Evolutionary conservation across 1,140 invertebrate genomes (phyloP).

Genomic region (Papilio xuthus): DNA sequence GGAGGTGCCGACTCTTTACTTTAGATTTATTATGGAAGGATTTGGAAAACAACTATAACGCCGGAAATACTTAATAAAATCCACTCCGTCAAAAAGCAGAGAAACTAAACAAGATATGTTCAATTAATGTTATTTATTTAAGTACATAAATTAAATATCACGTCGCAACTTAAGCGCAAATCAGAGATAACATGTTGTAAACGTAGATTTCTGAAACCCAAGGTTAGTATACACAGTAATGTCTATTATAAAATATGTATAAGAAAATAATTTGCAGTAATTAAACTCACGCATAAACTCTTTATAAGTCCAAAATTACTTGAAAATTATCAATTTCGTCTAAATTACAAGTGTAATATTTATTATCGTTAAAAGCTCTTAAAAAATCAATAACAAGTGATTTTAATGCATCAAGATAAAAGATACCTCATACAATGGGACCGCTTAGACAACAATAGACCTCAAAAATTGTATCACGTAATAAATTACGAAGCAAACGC

Average conservation of each 20-base stretch:
- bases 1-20: neutral
- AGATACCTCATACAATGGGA: constrained; percentile 45
- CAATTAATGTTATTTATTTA: neutral
- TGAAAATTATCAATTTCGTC: neutral
- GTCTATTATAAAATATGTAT: neutral
- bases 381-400: constrained; percentile 20
- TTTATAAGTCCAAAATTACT: neutral
- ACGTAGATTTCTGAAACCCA: too few relatives aligned
- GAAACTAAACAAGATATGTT: neutral
- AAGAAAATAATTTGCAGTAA: too few relatives aligned
- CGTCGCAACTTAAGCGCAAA: neutral
- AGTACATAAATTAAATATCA: neutral
- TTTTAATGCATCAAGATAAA: constrained; percentile 29
- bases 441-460: constrained; percentile 46
- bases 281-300: too few relatives aligned
- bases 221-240: too few relatives aligned
- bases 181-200: too few relatives aligned
- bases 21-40: neutral
- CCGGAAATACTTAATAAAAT: neutral
- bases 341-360: neutral
- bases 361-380: neutral
- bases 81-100: neutral
- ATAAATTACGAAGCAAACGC: constrained; percentile 51
- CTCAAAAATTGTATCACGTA: constrained; percentile 59
- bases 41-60: neutral